Percentiles rank a stretch among this genome's conserved stretches.
Evolutionary conservation across 2,888 invertebrate species (phyloP).

Genomic region (Anoncus sp.): DNA sequence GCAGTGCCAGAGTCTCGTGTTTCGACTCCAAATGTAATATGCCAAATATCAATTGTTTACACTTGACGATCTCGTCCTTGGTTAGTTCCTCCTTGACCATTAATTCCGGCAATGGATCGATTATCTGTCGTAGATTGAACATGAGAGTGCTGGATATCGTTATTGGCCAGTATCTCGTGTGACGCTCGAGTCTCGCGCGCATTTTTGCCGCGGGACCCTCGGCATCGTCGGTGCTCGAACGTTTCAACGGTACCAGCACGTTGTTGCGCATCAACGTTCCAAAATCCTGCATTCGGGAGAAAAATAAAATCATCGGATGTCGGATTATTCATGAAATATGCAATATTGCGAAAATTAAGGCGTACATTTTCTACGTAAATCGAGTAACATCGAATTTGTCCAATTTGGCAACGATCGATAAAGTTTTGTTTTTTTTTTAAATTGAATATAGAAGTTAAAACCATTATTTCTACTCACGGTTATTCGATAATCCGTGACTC

Average conservation of each 20-base stretch:
- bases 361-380: no score
- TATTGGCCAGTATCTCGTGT: conserved; percentile 95
- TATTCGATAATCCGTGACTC: conserved; percentile 96
- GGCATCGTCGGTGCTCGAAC: conserved; percentile 79
- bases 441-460: no score
- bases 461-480: conserved; percentile 79
- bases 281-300: conserved; percentile 88
- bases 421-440: background rate
- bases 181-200: conserved; percentile 89
- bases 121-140: conserved; percentile 91
- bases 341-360: no score
- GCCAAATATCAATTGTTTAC: conserved; percentile 93
- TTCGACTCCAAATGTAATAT: conserved; percentile 92
- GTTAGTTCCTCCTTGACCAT: conserved; percentile 93
- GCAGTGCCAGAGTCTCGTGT: conserved; percentile 91
- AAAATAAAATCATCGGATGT: conserved; percentile 32
- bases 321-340: no score
- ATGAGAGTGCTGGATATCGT: conserved; percentile 95
- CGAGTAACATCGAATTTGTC: no score
- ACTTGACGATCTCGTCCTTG: conserved; percentile 94
- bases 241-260: conserved; percentile 89
- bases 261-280: conserved; percentile 95
- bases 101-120: conserved; percentile 91
- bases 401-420: no score
- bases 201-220: conserved; percentile 87